phyloP scores from a whole-genome alignment of 2,113 vertebrate species.

The Cichladusa arquata region DNA sequence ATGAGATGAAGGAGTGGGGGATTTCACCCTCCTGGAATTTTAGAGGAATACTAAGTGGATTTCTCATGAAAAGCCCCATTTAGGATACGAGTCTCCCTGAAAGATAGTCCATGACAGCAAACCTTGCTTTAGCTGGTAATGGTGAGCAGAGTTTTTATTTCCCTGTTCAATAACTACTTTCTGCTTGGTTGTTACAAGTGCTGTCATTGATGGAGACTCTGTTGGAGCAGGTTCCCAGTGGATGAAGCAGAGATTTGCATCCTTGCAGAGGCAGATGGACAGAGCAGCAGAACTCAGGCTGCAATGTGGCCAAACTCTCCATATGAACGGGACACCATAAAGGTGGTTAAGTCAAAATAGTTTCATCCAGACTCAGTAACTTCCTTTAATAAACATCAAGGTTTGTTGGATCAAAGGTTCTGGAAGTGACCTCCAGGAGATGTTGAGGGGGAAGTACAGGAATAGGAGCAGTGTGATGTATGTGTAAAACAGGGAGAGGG shows the following conservation, averaged over 20 bases:
- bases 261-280: not conserved
- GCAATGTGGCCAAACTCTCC: not conserved
- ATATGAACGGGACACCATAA: not conserved
- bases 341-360: not conserved
- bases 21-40: conserved; percentile 58
- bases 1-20: conserved; percentile 57
- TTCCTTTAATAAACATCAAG: not conserved
- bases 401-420: not conserved
- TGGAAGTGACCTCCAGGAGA: not conserved
- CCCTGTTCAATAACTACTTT: not conserved
- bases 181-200: not conserved
- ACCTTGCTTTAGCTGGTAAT: not conserved
- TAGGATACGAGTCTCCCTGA: not conserved
- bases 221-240: not conserved
- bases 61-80: conserved; percentile 53
- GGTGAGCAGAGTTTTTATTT: not conserved
- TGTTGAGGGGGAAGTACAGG: not conserved
- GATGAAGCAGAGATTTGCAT: not conserved
- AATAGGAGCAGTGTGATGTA: not conserved
- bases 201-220: not conserved
- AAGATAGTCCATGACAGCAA: not conserved
- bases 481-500: not conserved
- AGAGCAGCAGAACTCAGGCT: not conserved
- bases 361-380: not conserved
- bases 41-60: conserved; percentile 59